phyloP scores from a whole-genome alignment of 92 coral and sea anemone species.

The Virgularia gustaviana region DNA sequence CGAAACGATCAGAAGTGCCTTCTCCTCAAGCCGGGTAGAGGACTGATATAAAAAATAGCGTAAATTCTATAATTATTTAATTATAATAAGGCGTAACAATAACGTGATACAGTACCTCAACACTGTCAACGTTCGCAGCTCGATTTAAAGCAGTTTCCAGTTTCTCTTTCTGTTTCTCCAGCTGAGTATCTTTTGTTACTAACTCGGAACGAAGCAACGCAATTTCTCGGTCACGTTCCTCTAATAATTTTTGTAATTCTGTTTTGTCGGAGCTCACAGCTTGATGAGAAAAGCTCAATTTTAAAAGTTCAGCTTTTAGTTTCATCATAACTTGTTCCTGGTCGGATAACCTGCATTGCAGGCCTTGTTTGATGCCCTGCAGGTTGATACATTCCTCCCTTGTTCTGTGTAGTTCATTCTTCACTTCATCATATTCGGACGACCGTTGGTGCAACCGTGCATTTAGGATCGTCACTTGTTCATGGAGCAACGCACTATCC shows the following conservation, averaged over 20 bases:
- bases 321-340: constrained; percentile 93
- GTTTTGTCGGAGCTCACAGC: constrained; percentile 63
- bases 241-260: constrained; percentile 67
- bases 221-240: constrained; percentile 79
- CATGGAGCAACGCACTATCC: constrained; percentile 67
- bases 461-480: constrained; percentile 80
- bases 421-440: constrained; percentile 77
- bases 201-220: constrained; percentile 75
- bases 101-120: no score
- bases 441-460: constrained; percentile 77
- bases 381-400: constrained; percentile 82
- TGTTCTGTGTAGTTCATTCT: constrained; percentile 79
- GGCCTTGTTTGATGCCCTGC: constrained; percentile 81
- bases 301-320: constrained; percentile 75
- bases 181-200: constrained; percentile 65
- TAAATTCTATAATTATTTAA: no score
- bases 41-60: no score
- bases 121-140: constrained; percentile 65
- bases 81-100: no score
- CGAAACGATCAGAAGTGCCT: no score
- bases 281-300: constrained; percentile 76
- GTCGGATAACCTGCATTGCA: constrained; percentile 72
- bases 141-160: constrained; percentile 70
- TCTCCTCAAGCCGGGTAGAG: no score
- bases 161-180: constrained; percentile 75